Evolutionary conservation across 2,888 invertebrate genomes (phyloP).

Genomic region (Drosophila neonasuta): DNA sequence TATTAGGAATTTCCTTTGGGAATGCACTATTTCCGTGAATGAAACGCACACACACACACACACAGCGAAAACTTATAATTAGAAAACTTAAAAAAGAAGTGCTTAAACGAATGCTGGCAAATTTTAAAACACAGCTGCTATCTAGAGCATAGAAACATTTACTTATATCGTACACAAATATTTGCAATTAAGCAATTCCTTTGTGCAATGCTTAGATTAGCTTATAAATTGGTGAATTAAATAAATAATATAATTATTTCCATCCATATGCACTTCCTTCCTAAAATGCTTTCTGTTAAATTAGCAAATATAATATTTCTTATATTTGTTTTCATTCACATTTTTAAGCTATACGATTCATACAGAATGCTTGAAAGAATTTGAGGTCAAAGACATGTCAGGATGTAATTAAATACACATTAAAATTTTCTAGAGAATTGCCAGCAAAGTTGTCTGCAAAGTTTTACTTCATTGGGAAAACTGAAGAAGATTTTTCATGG

Average conservation of each 20-base stretch:
- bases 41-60: constrained; percentile 3
- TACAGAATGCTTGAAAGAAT: neutral
- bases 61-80: constrained; percentile 23
- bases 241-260: too few relatives aligned
- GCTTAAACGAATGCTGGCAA: neutral
- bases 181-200: too few relatives aligned
- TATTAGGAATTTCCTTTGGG: constrained; percentile 33
- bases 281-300: too few relatives aligned
- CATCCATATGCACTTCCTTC: too few relatives aligned
- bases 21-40: constrained; percentile 2
- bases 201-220: too few relatives aligned
- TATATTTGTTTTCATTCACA: too few relatives aligned
- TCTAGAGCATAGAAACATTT: neutral
- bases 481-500: neutral
- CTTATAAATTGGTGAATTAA: too few relatives aligned
- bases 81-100: constrained; percentile 22
- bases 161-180: neutral
- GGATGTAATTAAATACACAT: neutral
- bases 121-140: neutral
- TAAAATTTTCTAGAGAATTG: neutral
- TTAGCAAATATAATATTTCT: too few relatives aligned
- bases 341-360: too few relatives aligned
- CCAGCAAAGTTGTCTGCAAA: neutral
- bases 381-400: neutral
- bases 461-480: neutral